Conservation (phyloP, 2,797 vertebrate species). For the Pogonophryne albipinna region DNA sequence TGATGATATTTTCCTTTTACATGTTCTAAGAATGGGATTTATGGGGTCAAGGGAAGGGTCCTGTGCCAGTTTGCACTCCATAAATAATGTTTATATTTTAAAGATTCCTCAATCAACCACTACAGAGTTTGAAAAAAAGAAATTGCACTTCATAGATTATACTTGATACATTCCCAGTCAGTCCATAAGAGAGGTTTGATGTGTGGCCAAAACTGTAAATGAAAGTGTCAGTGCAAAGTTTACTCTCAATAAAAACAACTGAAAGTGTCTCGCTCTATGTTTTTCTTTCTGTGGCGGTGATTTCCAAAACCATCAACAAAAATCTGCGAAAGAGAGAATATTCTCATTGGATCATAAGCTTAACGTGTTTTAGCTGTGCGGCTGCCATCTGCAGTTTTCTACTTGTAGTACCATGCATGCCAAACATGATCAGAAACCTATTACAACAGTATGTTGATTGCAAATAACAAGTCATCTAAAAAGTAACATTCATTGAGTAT, state of each 20-base stretch:
- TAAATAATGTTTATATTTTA: conserved; percentile 59
- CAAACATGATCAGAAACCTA: neutral
- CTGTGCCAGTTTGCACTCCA: conserved; percentile 59
- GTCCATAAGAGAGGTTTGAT: conserved; percentile 72
- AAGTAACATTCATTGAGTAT: neutral
- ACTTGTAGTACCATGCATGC: neutral
- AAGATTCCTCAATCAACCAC: conserved; percentile 48
- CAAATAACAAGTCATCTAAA: neutral
- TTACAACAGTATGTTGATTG: neutral
- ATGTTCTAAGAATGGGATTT: conserved; percentile 37
- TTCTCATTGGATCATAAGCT: neutral
- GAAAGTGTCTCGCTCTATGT: conserved; percentile 52
- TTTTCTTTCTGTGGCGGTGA: neutral
- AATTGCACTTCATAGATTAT: conserved; percentile 74
- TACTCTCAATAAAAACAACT: conserved; percentile 81
- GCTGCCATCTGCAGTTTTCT: neutral
- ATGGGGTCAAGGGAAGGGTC: conserved; percentile 37
- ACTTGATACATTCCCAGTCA: conserved; percentile 84
- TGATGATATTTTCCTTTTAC: conserved; percentile 22
- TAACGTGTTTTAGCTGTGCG: neutral
- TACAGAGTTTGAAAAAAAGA: conserved; percentile 47
- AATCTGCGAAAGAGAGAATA: neutral
- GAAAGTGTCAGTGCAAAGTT: conserved; percentile 81
- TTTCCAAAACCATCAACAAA: neutral
- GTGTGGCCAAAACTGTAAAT: conserved; percentile 80